Conservation (phyloP, 2,797 vertebrate genomes). For the Dryobates pubescens region DNA sequence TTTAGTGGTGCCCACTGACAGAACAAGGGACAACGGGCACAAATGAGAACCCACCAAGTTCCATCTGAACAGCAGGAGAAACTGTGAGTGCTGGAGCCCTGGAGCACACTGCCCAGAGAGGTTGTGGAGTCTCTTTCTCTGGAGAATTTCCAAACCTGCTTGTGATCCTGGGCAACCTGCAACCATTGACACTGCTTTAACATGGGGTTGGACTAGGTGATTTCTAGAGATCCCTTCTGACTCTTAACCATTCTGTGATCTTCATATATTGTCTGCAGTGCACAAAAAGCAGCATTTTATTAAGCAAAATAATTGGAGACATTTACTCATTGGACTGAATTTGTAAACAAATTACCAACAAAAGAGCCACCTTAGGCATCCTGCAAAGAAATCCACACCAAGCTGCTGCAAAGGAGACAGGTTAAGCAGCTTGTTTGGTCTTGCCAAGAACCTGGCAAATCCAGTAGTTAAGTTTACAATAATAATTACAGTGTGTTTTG, state of each 20-base stretch:
- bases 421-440: background rate
- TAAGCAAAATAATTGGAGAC: slow-evolving; percentile 28
- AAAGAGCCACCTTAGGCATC: background rate
- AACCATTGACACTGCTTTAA: too few relatives aligned
- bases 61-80: too few relatives aligned
- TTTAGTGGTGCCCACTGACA: too few relatives aligned
- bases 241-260: background rate
- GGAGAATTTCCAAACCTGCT: too few relatives aligned
- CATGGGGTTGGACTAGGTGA: too few relatives aligned
- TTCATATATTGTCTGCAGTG: background rate
- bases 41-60: too few relatives aligned
- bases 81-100: too few relatives aligned
- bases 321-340: background rate
- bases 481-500: slow-evolving; percentile 29
- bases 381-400: slow-evolving; percentile 23
- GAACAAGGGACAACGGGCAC: too few relatives aligned
- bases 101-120: too few relatives aligned
- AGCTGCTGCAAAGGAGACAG: background rate
- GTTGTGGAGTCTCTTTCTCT: too few relatives aligned
- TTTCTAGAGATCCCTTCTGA: too few relatives aligned
- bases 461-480: slow-evolving; percentile 46
- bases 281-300: background rate
- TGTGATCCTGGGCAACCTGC: too few relatives aligned
- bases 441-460: slow-evolving; percentile 48
- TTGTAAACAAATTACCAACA: background rate